Evolutionary conservation across 2,113 vertebrate species (phyloP).

Genomic region (Oncorhynchus masou): DNA sequence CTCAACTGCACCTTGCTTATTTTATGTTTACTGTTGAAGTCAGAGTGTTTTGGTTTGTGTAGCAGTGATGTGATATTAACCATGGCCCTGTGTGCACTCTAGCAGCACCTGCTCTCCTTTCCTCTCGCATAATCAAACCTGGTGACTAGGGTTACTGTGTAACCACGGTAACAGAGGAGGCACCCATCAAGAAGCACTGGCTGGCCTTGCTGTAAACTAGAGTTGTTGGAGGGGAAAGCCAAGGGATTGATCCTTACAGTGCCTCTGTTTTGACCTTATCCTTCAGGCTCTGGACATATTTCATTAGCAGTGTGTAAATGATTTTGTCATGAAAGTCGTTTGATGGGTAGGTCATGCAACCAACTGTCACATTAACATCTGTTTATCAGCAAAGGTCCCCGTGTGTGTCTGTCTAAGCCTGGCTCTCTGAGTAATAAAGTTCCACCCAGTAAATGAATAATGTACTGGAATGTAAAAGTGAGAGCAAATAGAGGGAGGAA

Average conservation of each 20-base stretch:
- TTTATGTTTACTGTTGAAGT: too few relatives aligned
- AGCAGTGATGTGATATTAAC: not conserved
- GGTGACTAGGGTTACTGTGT: conserved; percentile 34
- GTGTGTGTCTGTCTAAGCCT: conserved; percentile 20
- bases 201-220: too few relatives aligned
- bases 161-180: conserved; percentile 40
- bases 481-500: not conserved
- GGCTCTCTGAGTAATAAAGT: conserved; percentile 57
- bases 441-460: conserved; percentile 61
- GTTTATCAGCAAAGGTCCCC: conserved; percentile 4
- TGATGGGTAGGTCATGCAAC: too few relatives aligned
- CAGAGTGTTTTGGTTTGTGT: not conserved
- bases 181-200: not conserved
- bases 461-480: conserved; percentile 38
- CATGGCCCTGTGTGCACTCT: not conserved
- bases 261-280: too few relatives aligned
- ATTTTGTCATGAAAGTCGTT: too few relatives aligned
- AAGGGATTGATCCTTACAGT: not conserved
- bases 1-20: too few relatives aligned
- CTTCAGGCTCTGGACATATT: conserved; percentile 2
- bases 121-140: conserved; percentile 6
- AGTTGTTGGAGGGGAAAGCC: conserved; percentile 4
- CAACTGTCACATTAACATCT: too few relatives aligned
- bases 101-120: not conserved
- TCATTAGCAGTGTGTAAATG: not conserved